A percentile compares a stretch with the other conserved stretches of the same genome.
Conservation (phyloP, 1,140 invertebrate genomes). For the Ips nitidus region DNA sequence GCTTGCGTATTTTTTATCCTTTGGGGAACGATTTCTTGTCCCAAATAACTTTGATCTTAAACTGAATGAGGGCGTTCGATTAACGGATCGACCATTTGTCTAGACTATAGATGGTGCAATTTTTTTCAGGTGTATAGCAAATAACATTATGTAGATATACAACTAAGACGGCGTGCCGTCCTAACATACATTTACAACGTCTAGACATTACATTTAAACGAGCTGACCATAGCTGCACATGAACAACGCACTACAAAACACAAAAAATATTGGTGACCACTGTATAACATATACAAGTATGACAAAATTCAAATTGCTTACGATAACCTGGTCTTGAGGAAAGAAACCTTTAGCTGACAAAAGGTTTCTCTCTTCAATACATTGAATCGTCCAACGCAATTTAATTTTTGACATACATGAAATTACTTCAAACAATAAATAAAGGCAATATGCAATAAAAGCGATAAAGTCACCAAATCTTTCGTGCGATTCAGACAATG, state of each 20-base stretch:
- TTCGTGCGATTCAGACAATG: conserved; percentile 26
- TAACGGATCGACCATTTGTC: background rate
- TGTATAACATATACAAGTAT: background rate
- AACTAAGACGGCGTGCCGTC: conserved; percentile 19
- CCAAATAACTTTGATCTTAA: conserved; percentile 5
- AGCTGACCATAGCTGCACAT: conserved; percentile 51
- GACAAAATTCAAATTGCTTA: no score
- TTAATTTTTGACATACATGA: no score
- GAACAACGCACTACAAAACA: conserved; percentile 50
- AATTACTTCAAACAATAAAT: background rate
- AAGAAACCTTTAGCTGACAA: no score
- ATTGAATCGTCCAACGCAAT: no score
- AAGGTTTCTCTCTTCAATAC: no score
- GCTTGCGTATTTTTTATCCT: conserved; percentile 13
- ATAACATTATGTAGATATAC: conserved; percentile 5
- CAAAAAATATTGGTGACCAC: conserved; percentile 35
- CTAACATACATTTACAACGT: conserved; percentile 47
- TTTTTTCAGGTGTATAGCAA: conserved; percentile 11
- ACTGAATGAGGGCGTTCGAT: background rate
- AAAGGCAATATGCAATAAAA: background rate
- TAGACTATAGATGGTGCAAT: conserved; percentile 6
- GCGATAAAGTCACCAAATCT: conserved; percentile 17
- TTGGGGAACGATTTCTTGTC: conserved; percentile 5
- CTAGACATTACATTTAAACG: conserved; percentile 53
- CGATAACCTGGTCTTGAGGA: no score